These are phyloP conservation scores for Oncorhynchus masou DNA, from an alignment of 2,113 vertebrate species.

Conservation along the genomic window DNA sequence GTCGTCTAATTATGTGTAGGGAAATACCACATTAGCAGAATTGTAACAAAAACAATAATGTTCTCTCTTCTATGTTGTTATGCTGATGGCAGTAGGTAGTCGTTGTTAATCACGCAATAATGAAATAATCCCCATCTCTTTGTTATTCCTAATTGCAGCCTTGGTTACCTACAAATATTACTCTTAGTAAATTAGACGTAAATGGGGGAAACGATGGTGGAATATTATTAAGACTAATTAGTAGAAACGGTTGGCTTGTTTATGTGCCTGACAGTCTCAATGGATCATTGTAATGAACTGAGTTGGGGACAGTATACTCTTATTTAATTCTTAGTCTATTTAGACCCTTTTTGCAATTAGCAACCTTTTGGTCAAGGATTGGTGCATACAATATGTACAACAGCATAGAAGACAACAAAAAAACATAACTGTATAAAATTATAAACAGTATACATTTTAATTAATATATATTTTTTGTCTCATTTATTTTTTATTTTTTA, in stretches of 20 bases:
- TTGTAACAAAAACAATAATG: constrained; percentile 1
- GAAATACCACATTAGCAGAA: neutral
- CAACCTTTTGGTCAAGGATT: too few species aligned
- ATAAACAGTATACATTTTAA: too few species aligned
- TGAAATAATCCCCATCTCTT: neutral
- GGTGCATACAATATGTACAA: too few species aligned
- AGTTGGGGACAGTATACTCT: too few species aligned
- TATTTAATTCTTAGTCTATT: too few species aligned
- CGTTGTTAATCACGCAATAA: neutral
- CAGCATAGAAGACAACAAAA: too few species aligned
- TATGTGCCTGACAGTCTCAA: neutral
- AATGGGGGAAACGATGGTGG: neutral
- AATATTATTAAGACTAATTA: neutral
- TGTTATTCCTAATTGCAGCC: neutral
- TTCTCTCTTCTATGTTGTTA: neutral
- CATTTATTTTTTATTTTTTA: constrained; percentile 51
- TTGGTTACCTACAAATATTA: neutral
- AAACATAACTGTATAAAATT: too few species aligned
- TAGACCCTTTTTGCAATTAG: too few species aligned
- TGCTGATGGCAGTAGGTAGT: neutral
- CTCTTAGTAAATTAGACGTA: neutral
- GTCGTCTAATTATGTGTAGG: neutral
- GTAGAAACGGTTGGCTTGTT: neutral
- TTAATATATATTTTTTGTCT: too few species aligned
- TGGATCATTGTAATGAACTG: neutral